Evolutionary conservation across 1,140 invertebrate genomes (phyloP).

Genomic region (Dinoponera quadriceps): DNA sequence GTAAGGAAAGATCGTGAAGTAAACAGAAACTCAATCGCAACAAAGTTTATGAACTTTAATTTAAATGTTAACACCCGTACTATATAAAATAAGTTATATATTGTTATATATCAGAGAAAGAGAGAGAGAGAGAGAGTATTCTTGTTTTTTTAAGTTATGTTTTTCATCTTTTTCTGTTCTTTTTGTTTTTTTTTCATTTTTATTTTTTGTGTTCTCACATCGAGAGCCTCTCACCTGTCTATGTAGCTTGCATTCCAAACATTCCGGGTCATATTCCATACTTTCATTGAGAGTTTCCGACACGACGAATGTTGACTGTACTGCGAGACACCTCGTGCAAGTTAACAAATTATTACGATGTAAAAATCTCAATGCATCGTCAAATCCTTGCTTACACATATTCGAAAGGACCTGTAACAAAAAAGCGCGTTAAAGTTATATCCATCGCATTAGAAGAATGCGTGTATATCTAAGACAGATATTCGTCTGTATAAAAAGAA

Average conservation of each 20-base stretch:
- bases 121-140: no score
- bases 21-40: background rate
- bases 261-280: slow-evolving; percentile 92
- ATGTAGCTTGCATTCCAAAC: slow-evolving; percentile 93
- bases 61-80: no score
- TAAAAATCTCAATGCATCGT: slow-evolving; percentile 97
- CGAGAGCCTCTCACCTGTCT: slow-evolving; percentile 88
- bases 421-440: slow-evolving; percentile 29
- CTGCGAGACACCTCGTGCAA: slow-evolving; percentile 93
- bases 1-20: background rate
- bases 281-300: slow-evolving; percentile 90
- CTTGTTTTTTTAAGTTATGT: no score
- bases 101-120: no score
- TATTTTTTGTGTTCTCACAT: slow-evolving; percentile 24
- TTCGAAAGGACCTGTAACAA: slow-evolving; percentile 90
- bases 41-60: slow-evolving; percentile 26
- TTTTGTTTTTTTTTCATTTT: no score
- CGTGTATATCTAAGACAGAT: background rate
- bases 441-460: background rate
- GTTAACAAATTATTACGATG: slow-evolving; percentile 96
- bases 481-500: no score
- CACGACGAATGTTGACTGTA: slow-evolving; percentile 93
- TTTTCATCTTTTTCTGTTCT: no score
- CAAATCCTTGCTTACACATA: slow-evolving; percentile 99
- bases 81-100: no score